phyloP scores from a whole-genome alignment of 2,888 invertebrate genomes.

The Drosophila mettleri region DNA sequence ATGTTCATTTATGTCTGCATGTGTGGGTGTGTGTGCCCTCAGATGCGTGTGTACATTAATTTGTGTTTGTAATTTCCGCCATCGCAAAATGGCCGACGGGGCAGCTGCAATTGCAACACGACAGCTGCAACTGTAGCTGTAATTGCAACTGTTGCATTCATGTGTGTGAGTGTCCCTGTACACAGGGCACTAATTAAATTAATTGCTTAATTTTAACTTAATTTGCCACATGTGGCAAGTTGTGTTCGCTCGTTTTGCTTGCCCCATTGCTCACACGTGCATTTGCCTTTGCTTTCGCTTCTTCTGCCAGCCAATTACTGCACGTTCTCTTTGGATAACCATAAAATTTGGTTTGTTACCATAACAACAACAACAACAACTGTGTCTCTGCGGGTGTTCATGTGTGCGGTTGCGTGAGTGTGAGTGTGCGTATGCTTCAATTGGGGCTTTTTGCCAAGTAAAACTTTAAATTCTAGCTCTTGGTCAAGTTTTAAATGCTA shows the following conservation, averaged over 20 bases:
- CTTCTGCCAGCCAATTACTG: slow-evolving; percentile 46
- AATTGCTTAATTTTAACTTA: slow-evolving; percentile 81
- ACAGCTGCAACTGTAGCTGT: slow-evolving; percentile 29
- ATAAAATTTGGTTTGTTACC: slow-evolving; percentile 64
- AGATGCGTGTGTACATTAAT: slow-evolving; percentile 44
- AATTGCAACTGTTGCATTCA: slow-evolving; percentile 28
- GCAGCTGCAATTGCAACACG: slow-evolving; percentile 36
- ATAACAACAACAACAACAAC: slow-evolving; percentile 32
- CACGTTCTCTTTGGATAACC: slow-evolving; percentile 57
- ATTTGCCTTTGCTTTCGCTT: slow-evolving; percentile 42
- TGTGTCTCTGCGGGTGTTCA: slow-evolving; percentile 18
- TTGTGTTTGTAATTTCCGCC: slow-evolving; percentile 74
- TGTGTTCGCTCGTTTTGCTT: slow-evolving; percentile 39
- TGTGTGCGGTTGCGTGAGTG: not conserved
- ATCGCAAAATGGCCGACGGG: slow-evolving; percentile 59
- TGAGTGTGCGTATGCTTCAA: slow-evolving; percentile 4
- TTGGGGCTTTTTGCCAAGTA: slow-evolving; percentile 10
- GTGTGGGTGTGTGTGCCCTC: slow-evolving; percentile 2
- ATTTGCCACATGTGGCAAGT: slow-evolving; percentile 78
- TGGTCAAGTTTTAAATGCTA: slow-evolving; percentile 6
- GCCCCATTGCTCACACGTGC: slow-evolving; percentile 60
- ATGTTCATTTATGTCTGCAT: not conserved
- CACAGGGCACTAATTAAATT: slow-evolving; percentile 73
- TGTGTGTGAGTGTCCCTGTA: slow-evolving; percentile 31
- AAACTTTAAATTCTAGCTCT: slow-evolving; percentile 22